Base-by-base conservation (phyloP, 2,888 invertebrate species). In the Mythimna impura region DNA sequence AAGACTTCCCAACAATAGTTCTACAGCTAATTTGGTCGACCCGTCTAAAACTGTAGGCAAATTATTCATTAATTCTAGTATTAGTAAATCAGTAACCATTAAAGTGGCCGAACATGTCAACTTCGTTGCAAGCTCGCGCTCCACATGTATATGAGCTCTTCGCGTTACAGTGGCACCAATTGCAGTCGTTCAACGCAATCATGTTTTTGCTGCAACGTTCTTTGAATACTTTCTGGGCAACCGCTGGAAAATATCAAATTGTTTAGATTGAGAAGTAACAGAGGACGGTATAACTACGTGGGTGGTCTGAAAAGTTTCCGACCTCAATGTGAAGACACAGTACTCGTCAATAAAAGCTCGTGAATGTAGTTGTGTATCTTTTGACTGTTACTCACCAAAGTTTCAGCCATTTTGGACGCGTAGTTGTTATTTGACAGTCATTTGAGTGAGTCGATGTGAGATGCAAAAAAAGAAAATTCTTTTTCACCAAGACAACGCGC, bases 41-140 rank as follows among this genome's bases (percentile, higher is more conserved):
- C n/a, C n/a, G n/a, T 9, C 52, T 52, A 2, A 52, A n/a, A n/a
- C 52, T n/a, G 52, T n/a, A 8, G 12, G 54, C 12, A 22, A 22
- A 54, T 22, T 22, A 22, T 3, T 22, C 3, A 12, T 22, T 0
- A 10, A 54, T 14, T 55, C 2, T 30, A 30, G 10, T 61, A 25
- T 20, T 22, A 34, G 9, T 50, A 25, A 30, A 14, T 40, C 6
- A 73, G 2, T 47, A 17, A 95, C 95, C 95, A 78, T 94, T 95
- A 66, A 95, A 96, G 80, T 95, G 94, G n/a, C 94, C 95, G 71
- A 95, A 95, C 91, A 91, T 91, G 63, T 95, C 96, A 2, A 95
- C 91, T 3, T 86, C 80, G 0, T 36, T 60, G 79, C 95, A 96
- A 12, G 80, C 79, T 10, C 94, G 89, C 3, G 93, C 90, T 1